These are phyloP conservation scores for Gandaritis pyraliata DNA, from an alignment of 2,888 invertebrate genomes.

Conservation along the genomic window DNA sequence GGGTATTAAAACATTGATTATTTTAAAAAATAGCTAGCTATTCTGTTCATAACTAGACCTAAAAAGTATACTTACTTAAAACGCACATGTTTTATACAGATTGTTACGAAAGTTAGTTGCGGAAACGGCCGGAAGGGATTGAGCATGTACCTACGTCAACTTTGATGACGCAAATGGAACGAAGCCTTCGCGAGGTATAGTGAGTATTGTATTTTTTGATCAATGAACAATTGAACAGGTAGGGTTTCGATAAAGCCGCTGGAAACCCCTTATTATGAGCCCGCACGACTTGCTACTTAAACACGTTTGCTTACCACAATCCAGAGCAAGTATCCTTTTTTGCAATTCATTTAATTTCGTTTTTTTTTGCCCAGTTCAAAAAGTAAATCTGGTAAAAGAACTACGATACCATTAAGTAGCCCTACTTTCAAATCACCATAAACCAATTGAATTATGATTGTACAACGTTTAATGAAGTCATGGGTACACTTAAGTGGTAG, in stretches of 20 bases:
- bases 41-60: too few relatives aligned
- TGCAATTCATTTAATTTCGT: slow-evolving; percentile 59
- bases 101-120: too few relatives aligned
- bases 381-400: too few relatives aligned
- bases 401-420: not conserved
- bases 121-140: too few relatives aligned
- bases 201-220: slow-evolving; percentile 6
- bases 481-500: too few relatives aligned
- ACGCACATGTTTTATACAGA: too few relatives aligned
- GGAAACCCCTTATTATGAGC: slow-evolving; percentile 77
- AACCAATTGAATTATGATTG: slow-evolving; percentile 11
- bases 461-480: slow-evolving; percentile 1
- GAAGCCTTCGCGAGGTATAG: not conserved
- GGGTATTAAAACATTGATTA: too few relatives aligned
- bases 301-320: slow-evolving; percentile 79
- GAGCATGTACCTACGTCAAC: too few relatives aligned
- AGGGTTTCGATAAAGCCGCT: slow-evolving; percentile 63
- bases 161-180: not conserved
- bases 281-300: slow-evolving; percentile 75
- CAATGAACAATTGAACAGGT: slow-evolving; percentile 40
- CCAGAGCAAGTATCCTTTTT: slow-evolving; percentile 64
- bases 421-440: not conserved
- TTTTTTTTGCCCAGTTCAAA: slow-evolving; percentile 37
- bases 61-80: too few relatives aligned
- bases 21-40: too few relatives aligned